Conservation (phyloP, 2,888 invertebrate genomes). For the Brenthis ino region DNA sequence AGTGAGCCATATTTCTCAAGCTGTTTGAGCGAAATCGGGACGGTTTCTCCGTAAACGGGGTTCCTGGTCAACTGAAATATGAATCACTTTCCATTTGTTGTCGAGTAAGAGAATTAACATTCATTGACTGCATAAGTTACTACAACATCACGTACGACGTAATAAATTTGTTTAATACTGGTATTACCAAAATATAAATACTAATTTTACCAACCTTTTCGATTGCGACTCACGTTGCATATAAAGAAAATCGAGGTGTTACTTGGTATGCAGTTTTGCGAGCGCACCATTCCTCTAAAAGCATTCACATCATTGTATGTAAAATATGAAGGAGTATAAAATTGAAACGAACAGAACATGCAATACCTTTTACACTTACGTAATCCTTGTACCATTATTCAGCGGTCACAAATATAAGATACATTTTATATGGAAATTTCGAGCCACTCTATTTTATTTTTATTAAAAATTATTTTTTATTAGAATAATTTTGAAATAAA, state of each 20-base stretch:
- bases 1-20: not conserved
- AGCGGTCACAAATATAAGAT: constrained; percentile 2
- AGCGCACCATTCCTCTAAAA: constrained; percentile 21
- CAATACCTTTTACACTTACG: constrained; percentile 22
- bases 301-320: constrained; percentile 23
- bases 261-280: constrained; percentile 17
- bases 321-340: constrained; percentile 17
- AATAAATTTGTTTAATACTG: not conserved
- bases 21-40: constrained; percentile 10
- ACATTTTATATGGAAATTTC: not conserved
- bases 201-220: not conserved
- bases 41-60: constrained; percentile 13
- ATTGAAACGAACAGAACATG: constrained; percentile 17
- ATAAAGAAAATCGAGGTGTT: constrained; percentile 27
- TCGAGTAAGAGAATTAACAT: constrained; percentile 33
- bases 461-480: no score
- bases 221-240: not conserved
- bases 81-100: constrained; percentile 40
- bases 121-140: constrained; percentile 40
- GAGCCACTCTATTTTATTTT: not conserved
- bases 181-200: not conserved
- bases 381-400: constrained; percentile 11
- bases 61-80: constrained; percentile 24
- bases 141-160: not conserved
- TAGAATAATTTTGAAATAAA: no score